These are phyloP conservation scores for Berghia stephanieae DNA, from an alignment of 1,140 invertebrate species.

Conservation along the genomic window DNA sequence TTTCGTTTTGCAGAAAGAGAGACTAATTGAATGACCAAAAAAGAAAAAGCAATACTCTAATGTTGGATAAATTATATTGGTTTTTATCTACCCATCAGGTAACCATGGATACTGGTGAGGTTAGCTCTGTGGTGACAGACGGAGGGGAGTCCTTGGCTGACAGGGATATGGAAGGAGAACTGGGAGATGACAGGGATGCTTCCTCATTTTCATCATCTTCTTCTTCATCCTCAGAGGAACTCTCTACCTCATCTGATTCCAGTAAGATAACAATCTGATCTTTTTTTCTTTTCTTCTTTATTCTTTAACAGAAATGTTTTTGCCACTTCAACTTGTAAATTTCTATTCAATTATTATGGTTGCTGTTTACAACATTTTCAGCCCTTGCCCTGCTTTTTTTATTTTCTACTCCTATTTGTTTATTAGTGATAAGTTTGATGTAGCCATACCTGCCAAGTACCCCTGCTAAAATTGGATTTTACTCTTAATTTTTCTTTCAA, in stretches of 20 bases:
- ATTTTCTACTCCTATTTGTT: too few species aligned
- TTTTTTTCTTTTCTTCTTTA: too few species aligned
- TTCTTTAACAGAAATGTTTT: too few species aligned
- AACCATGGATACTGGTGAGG: slow-evolving; percentile 27
- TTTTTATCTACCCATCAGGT: not conserved
- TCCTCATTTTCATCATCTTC: slow-evolving; percentile 25
- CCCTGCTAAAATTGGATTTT: too few species aligned
- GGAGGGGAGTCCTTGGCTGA: slow-evolving; percentile 26
- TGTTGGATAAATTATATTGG: not conserved
- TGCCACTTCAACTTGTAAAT: too few species aligned
- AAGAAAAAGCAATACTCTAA: not conserved
- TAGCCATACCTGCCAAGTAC: too few species aligned
- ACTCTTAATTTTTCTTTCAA: too few species aligned
- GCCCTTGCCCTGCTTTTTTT: too few species aligned
- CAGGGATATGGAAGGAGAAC: not conserved
- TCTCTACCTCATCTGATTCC: slow-evolving; percentile 11
- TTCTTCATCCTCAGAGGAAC: slow-evolving; percentile 17
- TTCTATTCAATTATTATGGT: too few species aligned
- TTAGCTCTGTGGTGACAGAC: slow-evolving; percentile 1
- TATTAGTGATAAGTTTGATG: too few species aligned
- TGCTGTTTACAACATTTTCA: too few species aligned
- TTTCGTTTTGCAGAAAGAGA: not conserved
- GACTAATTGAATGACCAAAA: not conserved
- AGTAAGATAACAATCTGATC: not conserved
- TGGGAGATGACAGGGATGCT: not conserved